Base-by-base conservation (phyloP, 92 coral and sea anemone genomes). In the Porites lobata region DNA sequence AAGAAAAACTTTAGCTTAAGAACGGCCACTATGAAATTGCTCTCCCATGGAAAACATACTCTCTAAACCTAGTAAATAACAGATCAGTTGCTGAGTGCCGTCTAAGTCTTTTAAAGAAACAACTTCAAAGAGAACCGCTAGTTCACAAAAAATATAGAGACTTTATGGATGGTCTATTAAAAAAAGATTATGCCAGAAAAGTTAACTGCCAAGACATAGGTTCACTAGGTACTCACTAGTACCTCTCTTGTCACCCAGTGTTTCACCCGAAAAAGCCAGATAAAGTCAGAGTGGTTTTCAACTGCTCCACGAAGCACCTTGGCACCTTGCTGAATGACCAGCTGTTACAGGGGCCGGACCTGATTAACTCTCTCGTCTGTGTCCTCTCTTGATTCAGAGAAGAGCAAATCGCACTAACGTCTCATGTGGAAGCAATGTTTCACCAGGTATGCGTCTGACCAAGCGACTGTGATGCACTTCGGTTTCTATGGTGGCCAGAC, bases 211-310 rank as follows among this genome's bases (percentile, higher is more conserved):
- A 75, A 11, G 78, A 53, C 7, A 50, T 26, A 8, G 59, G 50
- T 9, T 47, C 77, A 3, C 29, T 66, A 5, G 59, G 75, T 2
- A 70, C 79, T 3, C 69, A 32, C 9, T 90, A 90, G 93, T 90
- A 86, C 38, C 65, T 90, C 1, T 86, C 93, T 8, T 91, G 86
- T 38, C 91, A 90, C 29, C 91, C 93, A 1, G 91, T 90, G 1
- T 61, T 86, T 20, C 61, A 90, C 62, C 93, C 90, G 17, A 91
- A 79, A 8, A 90, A 86, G 47, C 93, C 91, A 11, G 83, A 38
- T 14, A 90, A 90, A 58, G 76, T 79, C 50, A 74, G 93, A 54
- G 93, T 90, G 17, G 93, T 90, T 47, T 90, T 90, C 52, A 87
- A 90, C 65, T 90, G 93, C 29, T 74, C 91, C 6, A 69, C 91